Base-by-base conservation (phyloP, 2,113 vertebrate species). In the Oreochromis spilurus region DNA sequence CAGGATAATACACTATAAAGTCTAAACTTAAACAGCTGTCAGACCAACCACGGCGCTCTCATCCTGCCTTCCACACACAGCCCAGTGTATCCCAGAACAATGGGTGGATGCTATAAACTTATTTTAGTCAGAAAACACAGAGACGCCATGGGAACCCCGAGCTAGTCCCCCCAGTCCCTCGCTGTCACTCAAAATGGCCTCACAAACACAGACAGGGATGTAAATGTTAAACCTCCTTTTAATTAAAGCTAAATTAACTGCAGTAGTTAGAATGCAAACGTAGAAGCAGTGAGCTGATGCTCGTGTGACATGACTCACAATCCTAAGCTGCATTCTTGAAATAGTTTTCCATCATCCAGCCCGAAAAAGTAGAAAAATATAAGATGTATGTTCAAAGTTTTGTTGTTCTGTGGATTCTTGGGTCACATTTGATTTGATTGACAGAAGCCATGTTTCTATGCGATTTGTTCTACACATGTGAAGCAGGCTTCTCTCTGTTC, bases 81-180 rank as follows among this genome's bases (percentile, higher is more conserved):
- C 7, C 21, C 79, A 54, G 40, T 62, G 79, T 21, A 77, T 50
- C 80, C 31, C 55, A 82, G 60, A 91, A 89, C 83, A 91, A 88
- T 85, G 58, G 19, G 58, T 29, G n/a, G 4, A 58, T 17, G 48
- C 70, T 54, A 60, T 84, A 81, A 86, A 90, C 53, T 45, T 86
- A 87, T 89, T 93, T 88, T 72, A 90, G 86, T 10, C 77, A 16
- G 50, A 79, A 75, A 81, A 83, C 62, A 81, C 4, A 82, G 14
- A 85, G 87, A 85, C 24, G 75, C 88, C 81, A 87, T 36, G 29
- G 81, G 36, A 88, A 70, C 65, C 77, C 50, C 1, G 45, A 82
- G 54, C 31, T 48, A 53, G 77, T 67, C 24, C 54, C 24, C 21
- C 40, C 24, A 77, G 83, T 89, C 86, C 58, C 9, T 40, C 2